These are phyloP conservation scores for Melolontha melolontha DNA, from an alignment of 2,888 invertebrate species.

Conservation along the genomic window DNA sequence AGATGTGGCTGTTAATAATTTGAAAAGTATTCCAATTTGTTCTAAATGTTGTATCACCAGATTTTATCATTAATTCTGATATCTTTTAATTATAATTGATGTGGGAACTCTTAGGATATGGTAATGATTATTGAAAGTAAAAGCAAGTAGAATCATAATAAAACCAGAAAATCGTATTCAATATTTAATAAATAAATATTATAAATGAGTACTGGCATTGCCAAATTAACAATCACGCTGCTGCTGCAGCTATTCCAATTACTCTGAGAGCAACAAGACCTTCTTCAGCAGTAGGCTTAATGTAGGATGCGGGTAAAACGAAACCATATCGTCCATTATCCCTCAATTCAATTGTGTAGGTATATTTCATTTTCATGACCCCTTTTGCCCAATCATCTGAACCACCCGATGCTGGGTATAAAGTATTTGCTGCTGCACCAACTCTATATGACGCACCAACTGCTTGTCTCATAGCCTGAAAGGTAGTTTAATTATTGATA, in stretches of 20 bases:
- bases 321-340: constrained; percentile 89
- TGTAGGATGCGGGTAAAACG: constrained; percentile 83
- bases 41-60: no score
- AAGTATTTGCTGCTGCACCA: constrained; percentile 81
- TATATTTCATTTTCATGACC: constrained; percentile 82
- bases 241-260: constrained; percentile 69
- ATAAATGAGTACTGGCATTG: constrained; percentile 4
- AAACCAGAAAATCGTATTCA: not conserved
- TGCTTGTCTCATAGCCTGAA: constrained; percentile 71
- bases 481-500: no score
- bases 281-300: constrained; percentile 81
- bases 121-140: no score
- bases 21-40: no score
- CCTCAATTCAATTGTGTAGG: constrained; percentile 90
- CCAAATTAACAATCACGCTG: constrained; percentile 51
- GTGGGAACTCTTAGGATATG: no score
- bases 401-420: constrained; percentile 85
- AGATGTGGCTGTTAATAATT: no score
- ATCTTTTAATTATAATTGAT: no score
- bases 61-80: no score
- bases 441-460: constrained; percentile 78
- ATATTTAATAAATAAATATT: constrained; percentile 20
- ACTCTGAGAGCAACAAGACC: constrained; percentile 79
- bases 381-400: constrained; percentile 95
- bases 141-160: not conserved